phyloP scores from a whole-genome alignment of 2,888 invertebrate species.

The Protonemura montana region DNA sequence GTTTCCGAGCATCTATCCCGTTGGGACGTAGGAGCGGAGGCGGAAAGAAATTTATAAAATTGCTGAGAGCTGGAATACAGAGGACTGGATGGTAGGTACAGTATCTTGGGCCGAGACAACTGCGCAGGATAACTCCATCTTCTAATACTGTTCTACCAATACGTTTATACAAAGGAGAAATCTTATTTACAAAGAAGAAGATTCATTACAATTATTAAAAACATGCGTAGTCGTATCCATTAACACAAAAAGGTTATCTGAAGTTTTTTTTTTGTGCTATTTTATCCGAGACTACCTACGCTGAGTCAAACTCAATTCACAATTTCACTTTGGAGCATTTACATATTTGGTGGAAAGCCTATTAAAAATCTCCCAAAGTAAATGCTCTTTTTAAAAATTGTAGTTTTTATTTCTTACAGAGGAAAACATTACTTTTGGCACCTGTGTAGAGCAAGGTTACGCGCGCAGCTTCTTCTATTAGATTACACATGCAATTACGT shows the following conservation, averaged over 20 bases:
- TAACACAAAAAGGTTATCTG: background rate
- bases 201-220: slow-evolving; percentile 23
- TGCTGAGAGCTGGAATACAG: background rate
- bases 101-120: background rate
- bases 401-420: too few relatives aligned
- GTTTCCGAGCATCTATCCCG: too few relatives aligned
- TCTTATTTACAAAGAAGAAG: too few relatives aligned
- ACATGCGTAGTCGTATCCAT: slow-evolving; percentile 17
- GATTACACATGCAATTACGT: too few relatives aligned
- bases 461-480: too few relatives aligned
- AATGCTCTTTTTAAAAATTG: too few relatives aligned
- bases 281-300: background rate
- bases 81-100: background rate
- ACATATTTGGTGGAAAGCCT: slow-evolving; percentile 19
- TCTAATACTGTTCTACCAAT: background rate
- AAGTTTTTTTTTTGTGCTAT: background rate
- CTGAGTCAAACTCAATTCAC: too few relatives aligned
- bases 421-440: too few relatives aligned
- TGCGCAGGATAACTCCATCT: background rate
- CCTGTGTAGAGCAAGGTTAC: too few relatives aligned
- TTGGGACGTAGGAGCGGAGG: background rate
- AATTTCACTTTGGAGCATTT: too few relatives aligned
- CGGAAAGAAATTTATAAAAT: background rate
- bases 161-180: background rate
- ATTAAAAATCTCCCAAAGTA: slow-evolving; percentile 8